phyloP scores from a whole-genome alignment of 2,888 invertebrate species.

The Azorinus chamasolen region DNA sequence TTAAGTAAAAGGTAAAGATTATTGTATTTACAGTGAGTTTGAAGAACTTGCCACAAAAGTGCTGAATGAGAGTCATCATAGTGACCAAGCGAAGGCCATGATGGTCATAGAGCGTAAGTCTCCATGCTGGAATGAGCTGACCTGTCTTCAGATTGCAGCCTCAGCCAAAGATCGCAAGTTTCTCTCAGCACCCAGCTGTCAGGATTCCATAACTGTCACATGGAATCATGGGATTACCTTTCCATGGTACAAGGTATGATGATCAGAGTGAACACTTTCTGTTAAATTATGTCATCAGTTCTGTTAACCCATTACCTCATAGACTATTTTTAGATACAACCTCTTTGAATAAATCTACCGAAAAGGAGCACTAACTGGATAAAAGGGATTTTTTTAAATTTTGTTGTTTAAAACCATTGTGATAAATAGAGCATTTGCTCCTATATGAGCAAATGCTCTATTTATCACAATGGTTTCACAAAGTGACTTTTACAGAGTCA shows the following conservation, averaged over 20 bases:
- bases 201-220: constrained; percentile 82
- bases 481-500: too few relatives aligned
- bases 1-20: too few relatives aligned
- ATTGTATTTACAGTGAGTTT: constrained; percentile 80
- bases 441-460: too few relatives aligned
- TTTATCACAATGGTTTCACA: too few relatives aligned
- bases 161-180: constrained; percentile 81
- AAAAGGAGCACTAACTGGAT: too few relatives aligned
- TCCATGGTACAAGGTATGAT: constrained; percentile 68
- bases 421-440: too few relatives aligned
- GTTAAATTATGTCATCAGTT: too few relatives aligned
- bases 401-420: too few relatives aligned
- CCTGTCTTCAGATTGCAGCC: constrained; percentile 85
- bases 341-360: too few relatives aligned
- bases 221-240: constrained; percentile 84
- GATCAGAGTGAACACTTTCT: not conserved
- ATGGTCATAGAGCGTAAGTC: constrained; percentile 84
- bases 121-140: constrained; percentile 84
- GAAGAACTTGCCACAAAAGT: constrained; percentile 85
- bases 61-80: constrained; percentile 84
- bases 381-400: too few relatives aligned
- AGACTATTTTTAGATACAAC: too few relatives aligned
- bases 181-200: constrained; percentile 83
- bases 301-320: too few relatives aligned
- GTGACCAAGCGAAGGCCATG: constrained; percentile 85